These are phyloP conservation scores for Tympanuchus pallidicinctus DNA, from an alignment of 2,113 vertebrate species.

Conservation along the genomic window DNA sequence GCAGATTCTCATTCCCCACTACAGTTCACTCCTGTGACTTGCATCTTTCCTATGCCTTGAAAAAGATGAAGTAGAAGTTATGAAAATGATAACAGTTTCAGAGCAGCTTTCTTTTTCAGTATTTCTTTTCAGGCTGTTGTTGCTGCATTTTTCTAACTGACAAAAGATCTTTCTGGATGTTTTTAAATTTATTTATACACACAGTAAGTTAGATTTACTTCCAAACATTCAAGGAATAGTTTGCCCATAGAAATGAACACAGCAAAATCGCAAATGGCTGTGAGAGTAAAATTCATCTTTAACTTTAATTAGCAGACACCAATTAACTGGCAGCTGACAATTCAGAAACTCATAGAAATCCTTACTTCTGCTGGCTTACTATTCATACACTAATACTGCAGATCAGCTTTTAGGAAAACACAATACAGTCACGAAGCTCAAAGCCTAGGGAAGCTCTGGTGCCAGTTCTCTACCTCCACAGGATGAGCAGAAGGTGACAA, in stretches of 20 bases:
- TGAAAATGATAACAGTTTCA: not conserved
- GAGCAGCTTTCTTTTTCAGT: not conserved
- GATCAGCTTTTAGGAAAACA: not conserved
- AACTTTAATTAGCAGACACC: not conserved
- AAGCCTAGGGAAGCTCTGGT: not conserved
- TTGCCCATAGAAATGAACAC: not conserved
- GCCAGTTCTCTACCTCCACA: not conserved
- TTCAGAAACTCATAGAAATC: not conserved
- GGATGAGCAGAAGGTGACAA: not conserved
- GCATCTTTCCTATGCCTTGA: not conserved
- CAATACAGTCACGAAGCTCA: not conserved
- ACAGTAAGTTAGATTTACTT: not conserved
- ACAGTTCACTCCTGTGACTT: not conserved
- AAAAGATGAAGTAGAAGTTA: not conserved
- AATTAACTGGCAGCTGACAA: constrained; percentile 4
- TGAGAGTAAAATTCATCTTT: not conserved
- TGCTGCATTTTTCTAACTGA: not conserved
- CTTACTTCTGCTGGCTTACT: not conserved
- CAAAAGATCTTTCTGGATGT: not conserved
- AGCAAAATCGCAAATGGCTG: not conserved
- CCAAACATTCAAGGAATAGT: not conserved
- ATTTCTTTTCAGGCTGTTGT: not conserved
- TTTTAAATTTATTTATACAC: not conserved
- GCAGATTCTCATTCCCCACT: not conserved
- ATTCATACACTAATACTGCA: not conserved